These are phyloP conservation scores for Drosophila simulans DNA, from an alignment of 1,140 invertebrate genomes.

Conservation along the genomic window DNA sequence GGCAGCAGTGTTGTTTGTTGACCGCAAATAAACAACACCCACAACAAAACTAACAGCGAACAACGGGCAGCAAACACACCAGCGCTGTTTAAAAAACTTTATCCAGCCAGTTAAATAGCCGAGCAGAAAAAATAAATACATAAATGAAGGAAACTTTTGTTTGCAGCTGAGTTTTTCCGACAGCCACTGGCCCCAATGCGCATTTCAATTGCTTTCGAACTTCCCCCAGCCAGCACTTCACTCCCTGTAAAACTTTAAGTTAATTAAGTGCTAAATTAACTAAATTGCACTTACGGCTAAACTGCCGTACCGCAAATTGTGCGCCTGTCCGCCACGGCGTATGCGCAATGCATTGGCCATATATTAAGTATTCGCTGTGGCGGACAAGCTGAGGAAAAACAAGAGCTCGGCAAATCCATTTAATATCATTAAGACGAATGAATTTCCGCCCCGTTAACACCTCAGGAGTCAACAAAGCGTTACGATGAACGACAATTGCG, in stretches of 20 bases:
- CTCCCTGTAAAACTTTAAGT: constrained; percentile 54
- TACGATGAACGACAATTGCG: constrained; percentile 64
- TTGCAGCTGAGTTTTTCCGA: constrained; percentile 65
- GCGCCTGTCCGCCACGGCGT: constrained; percentile 20
- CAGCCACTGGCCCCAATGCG: constrained; percentile 68
- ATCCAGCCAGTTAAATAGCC: constrained; percentile 60
- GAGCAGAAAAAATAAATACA: constrained; percentile 27
- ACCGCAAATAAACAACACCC: constrained; percentile 72
- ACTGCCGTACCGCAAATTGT: constrained; percentile 41
- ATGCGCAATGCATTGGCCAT: constrained; percentile 50
- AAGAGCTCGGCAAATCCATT: neutral
- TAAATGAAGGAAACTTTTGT: constrained; percentile 44
- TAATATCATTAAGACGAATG: constrained; percentile 29
- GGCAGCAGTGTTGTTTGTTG: constrained; percentile 37
- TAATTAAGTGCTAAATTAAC: constrained; percentile 79
- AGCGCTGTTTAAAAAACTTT: constrained; percentile 70
- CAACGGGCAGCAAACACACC: constrained; percentile 70
- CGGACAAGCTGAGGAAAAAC: neutral
- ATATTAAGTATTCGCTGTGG: constrained; percentile 42
- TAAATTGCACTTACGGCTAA: constrained; percentile 66
- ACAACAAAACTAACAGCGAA: constrained; percentile 50
- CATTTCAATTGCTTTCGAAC: constrained; percentile 69
- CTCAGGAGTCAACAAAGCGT: constrained; percentile 61
- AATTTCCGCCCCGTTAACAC: constrained; percentile 56
- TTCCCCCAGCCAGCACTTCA: constrained; percentile 4